Base-by-base conservation (phyloP, 2,888 invertebrate genomes). In the Heliconius ethilla region DNA sequence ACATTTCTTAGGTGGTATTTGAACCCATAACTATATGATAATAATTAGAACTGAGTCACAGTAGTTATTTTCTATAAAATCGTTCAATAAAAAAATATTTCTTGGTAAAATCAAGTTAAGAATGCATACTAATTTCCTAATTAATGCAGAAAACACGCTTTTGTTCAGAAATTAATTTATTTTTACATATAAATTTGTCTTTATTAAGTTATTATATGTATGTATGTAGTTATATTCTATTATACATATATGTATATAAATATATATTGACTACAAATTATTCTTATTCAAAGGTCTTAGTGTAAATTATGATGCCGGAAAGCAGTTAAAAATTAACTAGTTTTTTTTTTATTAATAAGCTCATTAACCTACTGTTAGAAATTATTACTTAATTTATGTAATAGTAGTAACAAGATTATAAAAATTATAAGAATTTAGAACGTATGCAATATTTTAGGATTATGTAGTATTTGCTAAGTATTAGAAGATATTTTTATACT, bases 331-430 rank as follows among this genome's bases (percentile, higher is more conserved):
- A 33, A 37, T 33, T 66, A 67, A 67, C 67, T 11, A n/a, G 67
- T 67, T 67, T 55, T 10, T 55, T 10, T 10, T 11, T 67, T 3
- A 33, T 65, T 65, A 65, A 29, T 65, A n/a, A 67, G 13, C 37
- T 67, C n/a, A 67, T 67, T 67, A 67, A 67, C 67, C 67, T 67
- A 67, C 37, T 67, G 67, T 6, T 37, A 11, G 22, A 67, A 67
- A 67, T 67, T 37, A n/a, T 67, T 67, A 67, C 67, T n/a, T 37
- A 11, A 67, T 67, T 18, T 67, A 67, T 67, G 67, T 67, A 67
- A 67, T n/a, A 37, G 15, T 29, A 9, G 7, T 7, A 70, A 70
- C 10, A 66, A 45, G 3, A n/a, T 70, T 27, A 63, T 63, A 25
- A 25, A 7, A 62, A 62, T 62, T n/a, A 63, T 63, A 25, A 25